Percentiles rank a stretch among this genome's conserved stretches.
phyloP scores from a whole-genome alignment of 2,888 invertebrate genomes.

The Drosophila mercatorum region DNA sequence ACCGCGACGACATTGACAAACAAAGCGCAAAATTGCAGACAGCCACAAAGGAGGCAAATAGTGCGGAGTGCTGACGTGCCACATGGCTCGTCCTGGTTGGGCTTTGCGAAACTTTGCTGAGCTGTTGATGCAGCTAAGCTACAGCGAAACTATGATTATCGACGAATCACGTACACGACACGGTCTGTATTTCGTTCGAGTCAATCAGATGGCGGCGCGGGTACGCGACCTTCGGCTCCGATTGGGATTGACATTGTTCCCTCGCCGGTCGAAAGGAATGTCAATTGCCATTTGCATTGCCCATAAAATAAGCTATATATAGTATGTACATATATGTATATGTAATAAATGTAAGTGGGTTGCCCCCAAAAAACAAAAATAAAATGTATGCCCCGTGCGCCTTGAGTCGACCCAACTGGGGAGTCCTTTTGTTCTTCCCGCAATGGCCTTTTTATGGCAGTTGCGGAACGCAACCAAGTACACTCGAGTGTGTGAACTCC shows the following conservation, averaged over 20 bases:
- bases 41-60: background rate
- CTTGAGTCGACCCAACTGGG: slow-evolving; percentile 15
- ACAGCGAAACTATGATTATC: slow-evolving; percentile 67
- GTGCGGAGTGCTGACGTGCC: background rate
- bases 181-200: slow-evolving; percentile 55
- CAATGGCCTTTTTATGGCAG: slow-evolving; percentile 50
- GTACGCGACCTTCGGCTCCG: slow-evolving; percentile 60
- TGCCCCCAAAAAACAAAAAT: slow-evolving; percentile 14
- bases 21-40: slow-evolving; percentile 75
- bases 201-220: slow-evolving; percentile 68
- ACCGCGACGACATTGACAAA: slow-evolving; percentile 68
- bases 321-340: background rate
- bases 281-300: slow-evolving; percentile 79
- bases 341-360: slow-evolving; percentile 9
- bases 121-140: slow-evolving; percentile 55
- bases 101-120: slow-evolving; percentile 44
- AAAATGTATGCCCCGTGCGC: slow-evolving; percentile 13
- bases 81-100: slow-evolving; percentile 8
- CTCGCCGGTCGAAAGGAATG: slow-evolving; percentile 55
- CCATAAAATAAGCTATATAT: slow-evolving; percentile 25
- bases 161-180: slow-evolving; percentile 76
- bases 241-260: slow-evolving; percentile 74
- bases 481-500: slow-evolving; percentile 70
- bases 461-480: slow-evolving; percentile 52
- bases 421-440: slow-evolving; percentile 29